phyloP scores from a whole-genome alignment of 2,797 vertebrate genomes.

The Pristis pectinata region DNA sequence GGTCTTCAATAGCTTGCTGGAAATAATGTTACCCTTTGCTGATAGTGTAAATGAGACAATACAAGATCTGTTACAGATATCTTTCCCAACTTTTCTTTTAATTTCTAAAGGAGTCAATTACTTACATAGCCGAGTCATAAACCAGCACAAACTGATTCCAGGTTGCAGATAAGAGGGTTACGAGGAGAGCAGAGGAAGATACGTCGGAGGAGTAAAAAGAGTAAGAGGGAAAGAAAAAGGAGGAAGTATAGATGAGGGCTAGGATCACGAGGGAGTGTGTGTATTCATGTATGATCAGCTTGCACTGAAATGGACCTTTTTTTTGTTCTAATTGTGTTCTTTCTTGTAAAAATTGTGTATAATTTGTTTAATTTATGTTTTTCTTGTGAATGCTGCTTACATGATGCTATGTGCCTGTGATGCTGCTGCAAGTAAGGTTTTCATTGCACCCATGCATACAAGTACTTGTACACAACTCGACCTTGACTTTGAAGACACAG shows the following conservation, averaged over 20 bases:
- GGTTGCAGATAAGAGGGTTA: neutral
- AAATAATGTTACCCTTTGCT: neutral
- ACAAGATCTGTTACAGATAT: neutral
- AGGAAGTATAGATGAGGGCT: neutral
- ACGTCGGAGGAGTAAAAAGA: too few relatives aligned
- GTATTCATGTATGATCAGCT: neutral
- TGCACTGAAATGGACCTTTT: too few relatives aligned
- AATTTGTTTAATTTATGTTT: too few relatives aligned
- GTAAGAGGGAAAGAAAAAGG: neutral
- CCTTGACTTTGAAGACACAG: neutral
- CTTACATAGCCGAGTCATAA: neutral
- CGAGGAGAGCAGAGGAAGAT: neutral
- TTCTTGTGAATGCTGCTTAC: too few relatives aligned
- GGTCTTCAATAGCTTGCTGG: neutral
- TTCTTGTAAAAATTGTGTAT: too few relatives aligned
- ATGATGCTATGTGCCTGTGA: too few relatives aligned
- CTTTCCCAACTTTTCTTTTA: neutral
- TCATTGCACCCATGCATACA: too few relatives aligned
- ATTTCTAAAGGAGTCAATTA: neutral
- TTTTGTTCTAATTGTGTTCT: too few relatives aligned
- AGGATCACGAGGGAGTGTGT: neutral
- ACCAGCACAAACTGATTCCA: neutral
- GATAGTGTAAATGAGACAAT: neutral
- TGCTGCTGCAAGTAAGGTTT: too few relatives aligned
- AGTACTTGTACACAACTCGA: too few relatives aligned